phyloP scores from a whole-genome alignment of 2,888 invertebrate species.

The Leptarthrus brevirostris region DNA sequence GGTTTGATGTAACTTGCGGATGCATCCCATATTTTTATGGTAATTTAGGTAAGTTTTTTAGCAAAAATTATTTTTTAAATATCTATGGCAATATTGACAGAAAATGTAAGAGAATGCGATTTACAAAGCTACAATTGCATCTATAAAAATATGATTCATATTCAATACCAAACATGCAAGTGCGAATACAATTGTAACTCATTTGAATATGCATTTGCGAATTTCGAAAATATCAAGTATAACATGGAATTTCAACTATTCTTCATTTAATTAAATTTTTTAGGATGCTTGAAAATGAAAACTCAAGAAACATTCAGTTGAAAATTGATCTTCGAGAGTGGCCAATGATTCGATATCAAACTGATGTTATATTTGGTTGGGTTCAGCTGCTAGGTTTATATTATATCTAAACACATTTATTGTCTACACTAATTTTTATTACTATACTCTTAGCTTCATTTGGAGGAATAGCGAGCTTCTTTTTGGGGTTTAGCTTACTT shows the following conservation, averaged over 20 bases:
- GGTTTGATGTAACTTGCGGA: slow-evolving; percentile 2
- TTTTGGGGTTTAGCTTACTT: slow-evolving; percentile 77
- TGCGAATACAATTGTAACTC: neutral
- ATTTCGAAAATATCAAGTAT: neutral
- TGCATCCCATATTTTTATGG: neutral
- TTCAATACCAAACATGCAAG: neutral
- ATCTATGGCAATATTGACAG: too few species aligned
- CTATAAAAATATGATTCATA: neutral
- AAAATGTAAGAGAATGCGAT: neutral
- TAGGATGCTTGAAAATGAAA: neutral
- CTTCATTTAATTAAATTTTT: too few species aligned
- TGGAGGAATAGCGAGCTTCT: slow-evolving; percentile 75
- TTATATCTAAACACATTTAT: neutral
- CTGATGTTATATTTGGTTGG: slow-evolving; percentile 80
- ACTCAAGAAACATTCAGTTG: neutral
- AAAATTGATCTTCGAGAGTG: slow-evolving; percentile 65
- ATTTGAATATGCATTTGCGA: neutral
- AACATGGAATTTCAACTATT: neutral
- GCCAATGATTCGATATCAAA: slow-evolving; percentile 79
- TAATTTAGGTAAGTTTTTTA: neutral
- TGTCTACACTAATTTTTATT: too few species aligned
- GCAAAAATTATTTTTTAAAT: neutral
- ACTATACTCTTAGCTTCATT: slow-evolving; percentile 76
- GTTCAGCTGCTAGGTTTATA: slow-evolving; percentile 67
- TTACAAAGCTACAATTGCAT: slow-evolving; percentile 2